A percentile compares a stretch with the other conserved stretches of the same genome.
Conservation (phyloP, 2,888 invertebrate species). For the Carcina quercana region DNA sequence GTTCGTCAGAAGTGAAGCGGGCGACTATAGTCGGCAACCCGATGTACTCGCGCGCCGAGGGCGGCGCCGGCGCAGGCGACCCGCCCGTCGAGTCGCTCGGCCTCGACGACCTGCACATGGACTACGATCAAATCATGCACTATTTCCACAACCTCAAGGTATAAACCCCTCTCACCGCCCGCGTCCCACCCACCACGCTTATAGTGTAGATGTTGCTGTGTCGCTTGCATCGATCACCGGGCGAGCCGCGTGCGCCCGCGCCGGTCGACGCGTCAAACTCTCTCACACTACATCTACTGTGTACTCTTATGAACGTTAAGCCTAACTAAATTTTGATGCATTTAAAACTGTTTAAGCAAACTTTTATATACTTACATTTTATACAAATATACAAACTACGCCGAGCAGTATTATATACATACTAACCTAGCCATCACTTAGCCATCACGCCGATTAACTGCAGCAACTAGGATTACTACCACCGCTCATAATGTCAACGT, state of each 20-base stretch:
- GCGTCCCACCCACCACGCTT: constrained; percentile 57
- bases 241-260: constrained; percentile 16
- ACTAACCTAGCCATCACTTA: constrained; percentile 23
- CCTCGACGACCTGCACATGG: constrained; percentile 92
- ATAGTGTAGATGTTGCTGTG: constrained; percentile 64
- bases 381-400: constrained; percentile 52
- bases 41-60: constrained; percentile 81
- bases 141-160: constrained; percentile 99
- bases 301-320: constrained; percentile 63
- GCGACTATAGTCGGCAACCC: constrained; percentile 92
- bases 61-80: constrained; percentile 40
- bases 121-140: constrained; percentile 98
- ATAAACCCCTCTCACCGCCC: constrained; percentile 49
- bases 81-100: constrained; percentile 77
- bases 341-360: constrained; percentile 57
- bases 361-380: constrained; percentile 64
- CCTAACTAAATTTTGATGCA: constrained; percentile 69
- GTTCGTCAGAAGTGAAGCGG: constrained; percentile 81
- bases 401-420: constrained; percentile 56
- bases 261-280: constrained; percentile 30
- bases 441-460: too few species aligned
- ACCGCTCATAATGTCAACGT: too few species aligned
- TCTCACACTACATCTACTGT: constrained; percentile 45
- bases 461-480: too few species aligned
- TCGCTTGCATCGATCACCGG: constrained; percentile 44